Evolutionary conservation across 2,888 invertebrate species (phyloP).

Genomic region (Thera britannica): DNA sequence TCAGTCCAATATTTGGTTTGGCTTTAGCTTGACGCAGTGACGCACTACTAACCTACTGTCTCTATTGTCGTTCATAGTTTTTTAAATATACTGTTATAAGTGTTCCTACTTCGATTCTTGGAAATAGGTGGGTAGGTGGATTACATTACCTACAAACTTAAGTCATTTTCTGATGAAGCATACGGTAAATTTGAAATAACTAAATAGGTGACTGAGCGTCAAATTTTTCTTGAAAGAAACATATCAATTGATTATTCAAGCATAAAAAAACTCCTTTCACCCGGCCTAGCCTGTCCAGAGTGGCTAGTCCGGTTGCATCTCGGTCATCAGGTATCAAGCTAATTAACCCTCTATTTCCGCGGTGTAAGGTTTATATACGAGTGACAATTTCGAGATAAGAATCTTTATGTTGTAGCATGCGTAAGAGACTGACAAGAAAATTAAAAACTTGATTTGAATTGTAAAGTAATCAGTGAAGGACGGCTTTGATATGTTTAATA

Average conservation of each 20-base stretch:
- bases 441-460: constrained; percentile 39
- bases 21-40: too few species aligned
- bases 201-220: neutral
- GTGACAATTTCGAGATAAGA: constrained; percentile 21
- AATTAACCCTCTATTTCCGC: constrained; percentile 27
- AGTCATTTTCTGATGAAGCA: too few species aligned
- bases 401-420: constrained; percentile 22
- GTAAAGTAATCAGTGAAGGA: constrained; percentile 33
- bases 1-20: too few species aligned
- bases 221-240: constrained; percentile 19
- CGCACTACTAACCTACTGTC: too few species aligned
- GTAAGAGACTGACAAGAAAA: constrained; percentile 35
- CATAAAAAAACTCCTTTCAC: constrained; percentile 57
- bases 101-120: too few species aligned
- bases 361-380: constrained; percentile 22
- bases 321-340: constrained; percentile 42
- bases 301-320: constrained; percentile 44
- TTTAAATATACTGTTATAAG: too few species aligned
- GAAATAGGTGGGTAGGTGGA: too few species aligned
- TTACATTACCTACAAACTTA: too few species aligned
- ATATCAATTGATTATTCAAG: constrained; percentile 28
- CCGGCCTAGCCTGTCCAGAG: constrained; percentile 38
- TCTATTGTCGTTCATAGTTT: too few species aligned
- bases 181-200: neutral
- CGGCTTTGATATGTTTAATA: constrained; percentile 28